phyloP scores from a whole-genome alignment of 2,797 vertebrate species.

The Sciurus vulgaris region DNA sequence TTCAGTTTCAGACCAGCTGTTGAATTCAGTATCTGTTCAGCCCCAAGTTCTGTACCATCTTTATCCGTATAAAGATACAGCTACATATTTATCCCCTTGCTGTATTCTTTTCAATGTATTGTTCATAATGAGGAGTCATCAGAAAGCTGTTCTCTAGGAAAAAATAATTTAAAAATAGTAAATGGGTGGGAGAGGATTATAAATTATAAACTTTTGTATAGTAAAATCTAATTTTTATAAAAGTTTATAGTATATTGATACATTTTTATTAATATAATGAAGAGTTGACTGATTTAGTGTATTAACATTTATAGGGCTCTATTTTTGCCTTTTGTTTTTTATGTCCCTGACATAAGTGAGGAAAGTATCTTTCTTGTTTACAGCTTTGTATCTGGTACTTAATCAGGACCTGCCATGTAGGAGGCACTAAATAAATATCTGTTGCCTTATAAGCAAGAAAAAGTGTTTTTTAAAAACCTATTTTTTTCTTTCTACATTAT shows the following conservation, averaged over 20 bases:
- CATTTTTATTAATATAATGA: slow-evolving; percentile 31
- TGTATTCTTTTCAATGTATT: slow-evolving; percentile 14
- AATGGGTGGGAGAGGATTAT: not conserved
- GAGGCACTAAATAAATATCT: not conserved
- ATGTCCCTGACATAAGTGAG: not conserved
- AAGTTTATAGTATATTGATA: slow-evolving; percentile 25
- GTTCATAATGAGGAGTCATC: not conserved
- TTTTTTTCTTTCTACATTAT: too few species aligned
- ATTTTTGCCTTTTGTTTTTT: slow-evolving; percentile 12
- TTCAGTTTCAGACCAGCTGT: not conserved
- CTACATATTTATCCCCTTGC: not conserved
- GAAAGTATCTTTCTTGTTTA: not conserved
- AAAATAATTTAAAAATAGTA: not conserved
- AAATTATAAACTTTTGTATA: not conserved
- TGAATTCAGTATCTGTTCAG: slow-evolving; percentile 10
- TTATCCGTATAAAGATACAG: not conserved
- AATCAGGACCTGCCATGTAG: not conserved
- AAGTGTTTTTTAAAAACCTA: too few species aligned
- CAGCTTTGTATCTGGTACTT: not conserved
- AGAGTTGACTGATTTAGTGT: slow-evolving; percentile 3
- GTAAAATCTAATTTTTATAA: slow-evolving; percentile 29
- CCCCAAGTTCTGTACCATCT: not conserved
- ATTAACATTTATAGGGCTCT: slow-evolving; percentile 5
- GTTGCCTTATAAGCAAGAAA: slow-evolving; percentile 36
- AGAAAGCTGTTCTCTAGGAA: slow-evolving; percentile 9